phyloP scores from a whole-genome alignment of 2,113 vertebrate species.

The Erythrolamprus reginae region DNA sequence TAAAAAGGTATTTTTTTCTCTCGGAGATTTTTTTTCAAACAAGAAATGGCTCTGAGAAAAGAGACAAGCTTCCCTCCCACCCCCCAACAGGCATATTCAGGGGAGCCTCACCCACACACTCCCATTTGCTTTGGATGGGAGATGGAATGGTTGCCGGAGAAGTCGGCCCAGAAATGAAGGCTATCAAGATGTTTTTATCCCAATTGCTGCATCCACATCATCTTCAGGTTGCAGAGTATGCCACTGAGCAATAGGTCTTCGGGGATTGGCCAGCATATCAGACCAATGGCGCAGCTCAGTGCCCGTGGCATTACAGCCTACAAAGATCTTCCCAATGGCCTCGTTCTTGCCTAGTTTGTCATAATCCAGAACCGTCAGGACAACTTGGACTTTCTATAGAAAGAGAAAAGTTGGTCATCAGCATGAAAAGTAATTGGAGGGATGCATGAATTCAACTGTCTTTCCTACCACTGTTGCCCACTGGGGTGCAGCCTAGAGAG shows the following conservation, averaged over 20 bases:
- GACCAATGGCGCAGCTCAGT: conserved; percentile 83
- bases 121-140: conserved; percentile 26
- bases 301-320: conserved; percentile 77
- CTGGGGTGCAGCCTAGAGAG: not conserved
- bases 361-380: conserved; percentile 72
- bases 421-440: not conserved
- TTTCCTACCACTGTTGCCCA: not conserved
- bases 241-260: conserved; percentile 83
- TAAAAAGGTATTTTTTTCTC: conserved; percentile 17
- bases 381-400: conserved; percentile 72
- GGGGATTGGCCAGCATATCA: conserved; percentile 83
- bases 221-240: conserved; percentile 75
- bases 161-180: not conserved
- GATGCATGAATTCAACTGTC: not conserved
- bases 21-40: not conserved
- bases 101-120: conserved; percentile 32
- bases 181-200: conserved; percentile 73
- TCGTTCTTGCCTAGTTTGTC: conserved; percentile 80
- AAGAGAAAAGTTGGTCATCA: not conserved
- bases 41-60: conserved; percentile 29
- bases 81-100: conserved; percentile 15
- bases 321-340: conserved; percentile 78
- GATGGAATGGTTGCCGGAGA: not conserved
- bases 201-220: conserved; percentile 74
- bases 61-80: conserved; percentile 18